Percentiles rank a stretch among this genome's conserved stretches.
These are phyloP conservation scores for Anolis apletophallus DNA, from an alignment of 2,797 vertebrate species.

Conservation along the genomic window DNA sequence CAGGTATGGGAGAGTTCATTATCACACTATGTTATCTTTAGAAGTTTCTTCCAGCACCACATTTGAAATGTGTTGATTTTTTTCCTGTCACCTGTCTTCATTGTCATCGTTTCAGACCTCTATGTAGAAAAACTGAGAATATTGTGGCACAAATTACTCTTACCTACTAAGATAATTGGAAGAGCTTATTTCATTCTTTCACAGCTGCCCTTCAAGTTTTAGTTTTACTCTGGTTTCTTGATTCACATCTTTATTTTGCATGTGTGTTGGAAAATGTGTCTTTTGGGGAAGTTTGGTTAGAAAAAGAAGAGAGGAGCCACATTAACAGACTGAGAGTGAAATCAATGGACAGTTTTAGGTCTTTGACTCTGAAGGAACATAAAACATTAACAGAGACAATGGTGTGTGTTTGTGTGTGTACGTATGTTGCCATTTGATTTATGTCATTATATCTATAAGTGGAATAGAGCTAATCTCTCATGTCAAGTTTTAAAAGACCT, in stretches of 20 bases:
- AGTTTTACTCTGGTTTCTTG: too few species aligned
- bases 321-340: neutral
- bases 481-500: neutral
- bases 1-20: too few species aligned
- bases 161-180: too few species aligned
- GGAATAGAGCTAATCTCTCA: neutral
- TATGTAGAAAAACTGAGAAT: too few species aligned
- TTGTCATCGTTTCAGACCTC: too few species aligned
- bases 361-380: neutral
- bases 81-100: too few species aligned
- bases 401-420: neutral
- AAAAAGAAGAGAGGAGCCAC: fast-evolving
- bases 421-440: neutral
- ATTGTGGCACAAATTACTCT: too few species aligned
- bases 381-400: neutral
- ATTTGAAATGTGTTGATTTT: too few species aligned
- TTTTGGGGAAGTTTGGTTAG: neutral
- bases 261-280: neutral
- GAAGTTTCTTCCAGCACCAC: too few species aligned
- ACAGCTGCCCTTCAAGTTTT: too few species aligned
- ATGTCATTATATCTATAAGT: neutral
- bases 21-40: too few species aligned
- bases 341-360: neutral
- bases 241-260: neutral
- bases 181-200: too few species aligned